Evolutionary conservation across 1,140 invertebrate genomes (phyloP).

Genomic region (Homarus americanus): DNA sequence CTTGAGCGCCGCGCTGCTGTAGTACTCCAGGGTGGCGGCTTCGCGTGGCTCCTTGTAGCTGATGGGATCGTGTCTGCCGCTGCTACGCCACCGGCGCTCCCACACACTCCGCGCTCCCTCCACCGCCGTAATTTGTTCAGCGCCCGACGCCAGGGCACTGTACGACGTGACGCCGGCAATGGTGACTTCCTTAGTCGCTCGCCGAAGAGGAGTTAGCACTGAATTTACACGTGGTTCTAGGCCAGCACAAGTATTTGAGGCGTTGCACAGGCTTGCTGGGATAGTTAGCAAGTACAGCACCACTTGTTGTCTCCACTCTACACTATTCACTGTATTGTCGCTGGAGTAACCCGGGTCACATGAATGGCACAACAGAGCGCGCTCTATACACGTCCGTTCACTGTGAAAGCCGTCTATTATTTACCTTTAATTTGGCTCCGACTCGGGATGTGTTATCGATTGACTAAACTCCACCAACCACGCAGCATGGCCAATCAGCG

Average conservation of each 20-base stretch:
- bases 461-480: constrained; percentile 74
- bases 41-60: constrained; percentile 76
- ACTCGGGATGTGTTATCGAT: constrained; percentile 78
- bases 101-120: constrained; percentile 78
- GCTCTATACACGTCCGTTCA: constrained; percentile 77
- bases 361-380: constrained; percentile 76
- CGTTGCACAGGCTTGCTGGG: not conserved
- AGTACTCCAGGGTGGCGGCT: constrained; percentile 73
- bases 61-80: constrained; percentile 71
- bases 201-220: constrained; percentile 7
- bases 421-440: constrained; percentile 77
- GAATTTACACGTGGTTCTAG: not conserved
- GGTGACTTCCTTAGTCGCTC: constrained; percentile 79
- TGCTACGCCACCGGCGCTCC: constrained; percentile 61
- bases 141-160: constrained; percentile 68
- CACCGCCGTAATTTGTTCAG: constrained; percentile 58
- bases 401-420: constrained; percentile 77
- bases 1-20: constrained; percentile 66
- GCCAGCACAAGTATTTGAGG: not conserved
- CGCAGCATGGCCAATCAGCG: constrained; percentile 70
- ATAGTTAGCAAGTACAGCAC: constrained; percentile 53
- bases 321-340: constrained; percentile 75
- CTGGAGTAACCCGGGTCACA: constrained; percentile 74
- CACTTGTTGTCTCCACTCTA: constrained; percentile 74
- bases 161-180: constrained; percentile 72